Evolutionary conservation across 2,888 invertebrate species (phyloP), one percentile per base, ranked within the genome.

Genomic region (Malthinus seriepunctatus): DNA sequence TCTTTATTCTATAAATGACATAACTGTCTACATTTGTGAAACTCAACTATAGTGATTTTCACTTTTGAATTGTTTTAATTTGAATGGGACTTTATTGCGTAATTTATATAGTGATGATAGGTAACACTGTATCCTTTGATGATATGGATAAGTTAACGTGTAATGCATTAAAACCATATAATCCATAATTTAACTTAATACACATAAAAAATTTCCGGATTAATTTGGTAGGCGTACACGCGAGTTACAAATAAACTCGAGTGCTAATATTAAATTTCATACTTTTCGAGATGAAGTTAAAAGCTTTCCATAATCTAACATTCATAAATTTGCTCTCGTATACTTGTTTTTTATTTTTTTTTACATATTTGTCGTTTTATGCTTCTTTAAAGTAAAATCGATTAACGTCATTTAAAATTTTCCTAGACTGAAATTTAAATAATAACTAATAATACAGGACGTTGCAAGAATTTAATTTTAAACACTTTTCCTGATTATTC

Each of bases 291-390:
- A 39, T 50, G 38, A 33, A 51, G 50, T 56, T 56, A 56, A 56
- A 56, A 56, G 56, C 56, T 56, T 56, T 56, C 50, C 56, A 50
- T 51, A 56, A 56, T 50, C 51, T 51, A 51, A 51, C 51, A 51
- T 56, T 56, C 56, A 56, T 56, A 49, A 56, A 45, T 56, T 42
- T 51, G 35, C 48, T 49, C 47, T 49, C 55, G 15, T 44, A 34
- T 15, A 31, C 14, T 23, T 34, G 48, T 14, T 48, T 48, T 48
- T 48, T 48, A 15, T 9, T 14, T 48, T 48, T 35, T n/a, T n/a
- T 35, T 35, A n/a, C 23, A 23, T 23, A 42, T 42, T 14, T 23
- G 39, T 15, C 15, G 39, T 23, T 42, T 42, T 42, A 42, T 42
- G 23, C 39, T 42, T 42, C 39, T 42, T 42, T 42, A 42, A 42